Evolutionary conservation across 2,797 vertebrate genomes (phyloP).

Genomic region (Miichthys miiuy): DNA sequence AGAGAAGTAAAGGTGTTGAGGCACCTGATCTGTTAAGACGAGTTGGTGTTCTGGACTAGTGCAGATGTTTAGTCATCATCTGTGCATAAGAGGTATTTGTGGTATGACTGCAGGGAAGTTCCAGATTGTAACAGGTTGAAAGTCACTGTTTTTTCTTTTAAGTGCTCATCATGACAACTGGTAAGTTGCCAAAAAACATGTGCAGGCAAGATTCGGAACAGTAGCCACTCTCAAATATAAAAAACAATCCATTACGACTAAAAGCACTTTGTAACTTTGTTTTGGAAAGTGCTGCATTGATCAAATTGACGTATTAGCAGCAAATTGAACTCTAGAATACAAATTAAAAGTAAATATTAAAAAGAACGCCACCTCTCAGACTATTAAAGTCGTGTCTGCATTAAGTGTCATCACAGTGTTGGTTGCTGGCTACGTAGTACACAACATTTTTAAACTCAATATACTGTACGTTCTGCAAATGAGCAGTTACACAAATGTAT

Average conservation of each 20-base stretch:
- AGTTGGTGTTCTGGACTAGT: constrained; percentile 39
- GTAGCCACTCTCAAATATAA: not conserved
- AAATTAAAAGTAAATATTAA: no score
- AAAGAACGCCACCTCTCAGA: no score
- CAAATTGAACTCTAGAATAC: no score
- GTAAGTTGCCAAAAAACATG: not conserved
- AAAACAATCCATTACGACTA: not conserved
- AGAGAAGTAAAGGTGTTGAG: constrained; percentile 50
- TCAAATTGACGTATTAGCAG: not conserved
- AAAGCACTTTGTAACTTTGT: not conserved
- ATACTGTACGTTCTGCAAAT: not conserved
- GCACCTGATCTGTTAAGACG: constrained; percentile 45
- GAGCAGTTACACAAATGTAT: not conserved
- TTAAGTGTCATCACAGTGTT: not conserved
- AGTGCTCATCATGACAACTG: constrained; percentile 1
- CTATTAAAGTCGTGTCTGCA: not conserved
- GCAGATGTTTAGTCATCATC: constrained; percentile 49
- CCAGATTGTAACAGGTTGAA: constrained; percentile 21
- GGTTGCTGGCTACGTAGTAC: not conserved
- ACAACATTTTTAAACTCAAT: not conserved
- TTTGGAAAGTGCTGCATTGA: not conserved
- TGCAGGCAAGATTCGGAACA: not conserved
- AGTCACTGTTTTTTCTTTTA: constrained; percentile 23
- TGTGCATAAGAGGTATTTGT: constrained; percentile 67
- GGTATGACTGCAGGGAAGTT: constrained; percentile 52